Base-by-base conservation (phyloP, 2,888 invertebrate genomes). In the Aricia artaxerxes region DNA sequence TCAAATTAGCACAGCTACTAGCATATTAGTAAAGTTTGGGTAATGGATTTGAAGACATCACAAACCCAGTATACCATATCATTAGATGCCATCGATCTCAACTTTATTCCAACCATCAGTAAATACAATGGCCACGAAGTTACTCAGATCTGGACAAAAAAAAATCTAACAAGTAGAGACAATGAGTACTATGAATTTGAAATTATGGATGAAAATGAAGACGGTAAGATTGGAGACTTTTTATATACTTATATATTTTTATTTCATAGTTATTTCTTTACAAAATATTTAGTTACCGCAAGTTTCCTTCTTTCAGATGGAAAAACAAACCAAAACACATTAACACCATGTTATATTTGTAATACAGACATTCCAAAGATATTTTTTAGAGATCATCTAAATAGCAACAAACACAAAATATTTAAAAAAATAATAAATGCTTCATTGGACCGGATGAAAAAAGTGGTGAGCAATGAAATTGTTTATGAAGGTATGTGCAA, bases 261-360 rank as follows among this genome's bases (percentile, higher is more conserved):
- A 40, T 40, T 40, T 40, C 6, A 40, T 40, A 40, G 40, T 40
- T 7, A 40, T 40, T 40, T 40, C 6, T 40, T 40, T 40, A 40
- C 40, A 6, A 40, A 40, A 49, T 9, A 9, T 16, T 57, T 16
- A 4, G 16, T 57, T 57, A 57, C 13, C 16, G 16, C 57, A 57
- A 16, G 57, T 69, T 11, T 38, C 31, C 24, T 4, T 64, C 11
- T 64, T 61, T n/a, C 61, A 64, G 64, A 11, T 64, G 64, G 24
- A 64, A 64, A 31, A 13, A 4, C 5, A 38, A 9, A 38, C 69
- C 35, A 69, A 4, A 35, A 49, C 9, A 2, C 35, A 38, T 13
- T 24, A 31, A 82, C 82, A 7, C 79, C 4, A 0, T 87, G 87
- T 78, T 82, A 86, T 72, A 85, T 88, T 31, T 89, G 89, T 40